Evolutionary conservation across 2,888 invertebrate genomes (phyloP).

Genomic region (Zonitis immaculata): DNA sequence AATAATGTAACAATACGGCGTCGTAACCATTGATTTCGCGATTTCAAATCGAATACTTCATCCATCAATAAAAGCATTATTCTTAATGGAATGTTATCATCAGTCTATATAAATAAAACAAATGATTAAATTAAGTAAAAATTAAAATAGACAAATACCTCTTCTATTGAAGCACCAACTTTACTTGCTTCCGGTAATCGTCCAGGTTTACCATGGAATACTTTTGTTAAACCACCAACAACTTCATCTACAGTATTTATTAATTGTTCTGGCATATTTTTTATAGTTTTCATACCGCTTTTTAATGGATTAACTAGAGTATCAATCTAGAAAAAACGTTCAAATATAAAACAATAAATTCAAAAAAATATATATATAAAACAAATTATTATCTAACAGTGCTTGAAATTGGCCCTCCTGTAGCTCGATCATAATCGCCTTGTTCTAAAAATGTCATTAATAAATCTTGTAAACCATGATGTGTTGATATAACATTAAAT

Average conservation of each 20-base stretch:
- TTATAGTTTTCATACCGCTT: slow-evolving; percentile 78
- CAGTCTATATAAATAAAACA: slow-evolving; percentile 52
- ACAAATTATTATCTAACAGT: too few species aligned
- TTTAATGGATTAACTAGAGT: slow-evolving; percentile 61
- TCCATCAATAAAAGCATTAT: slow-evolving; percentile 77
- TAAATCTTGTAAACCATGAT: slow-evolving; percentile 59
- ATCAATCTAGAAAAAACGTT: slow-evolving; percentile 42
- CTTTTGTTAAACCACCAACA: slow-evolving; percentile 75
- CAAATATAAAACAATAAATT: too few species aligned
- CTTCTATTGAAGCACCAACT: slow-evolving; percentile 52
- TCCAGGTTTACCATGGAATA: slow-evolving; percentile 59
- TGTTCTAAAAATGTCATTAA: slow-evolving; percentile 64
- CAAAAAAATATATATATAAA: too few species aligned
- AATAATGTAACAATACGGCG: slow-evolving; percentile 70
- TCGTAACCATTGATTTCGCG: slow-evolving; percentile 76
- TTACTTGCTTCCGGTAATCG: slow-evolving; percentile 48
- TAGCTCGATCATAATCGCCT: slow-evolving; percentile 64
- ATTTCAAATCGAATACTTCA: slow-evolving; percentile 79
- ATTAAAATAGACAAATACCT: too few species aligned
- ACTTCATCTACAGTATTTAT: slow-evolving; percentile 80
- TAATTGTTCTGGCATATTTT: slow-evolving; percentile 84
- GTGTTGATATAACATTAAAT: slow-evolving; percentile 55
- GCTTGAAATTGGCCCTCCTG: slow-evolving; percentile 56
- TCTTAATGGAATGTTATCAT: slow-evolving; percentile 73
- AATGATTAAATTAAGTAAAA: slow-evolving; percentile 6